phyloP scores from a whole-genome alignment of 2,888 invertebrate species.

The Nudaria mundana region DNA sequence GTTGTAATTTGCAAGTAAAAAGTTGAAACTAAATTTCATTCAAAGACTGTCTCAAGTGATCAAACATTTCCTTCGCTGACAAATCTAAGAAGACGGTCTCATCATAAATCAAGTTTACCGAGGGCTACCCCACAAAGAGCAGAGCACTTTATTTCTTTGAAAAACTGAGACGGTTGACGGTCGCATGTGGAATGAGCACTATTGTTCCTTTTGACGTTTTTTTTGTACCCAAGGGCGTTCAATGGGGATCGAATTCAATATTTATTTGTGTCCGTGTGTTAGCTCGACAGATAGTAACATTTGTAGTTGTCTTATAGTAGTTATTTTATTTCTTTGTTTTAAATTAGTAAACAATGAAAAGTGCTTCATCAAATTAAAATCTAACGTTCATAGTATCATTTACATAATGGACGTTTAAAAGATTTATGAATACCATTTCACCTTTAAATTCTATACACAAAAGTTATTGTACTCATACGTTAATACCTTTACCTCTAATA shows the following conservation, averaged over 20 bases:
- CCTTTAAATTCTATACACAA: too few relatives aligned
- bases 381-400: too few relatives aligned
- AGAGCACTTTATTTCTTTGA: slow-evolving; percentile 55
- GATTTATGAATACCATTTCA: too few relatives aligned
- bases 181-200: slow-evolving; percentile 50
- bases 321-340: too few relatives aligned
- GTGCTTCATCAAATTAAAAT: too few relatives aligned
- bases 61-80: slow-evolving; percentile 31
- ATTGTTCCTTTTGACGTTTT: slow-evolving; percentile 51
- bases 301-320: slow-evolving; percentile 4
- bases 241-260: slow-evolving; percentile 31
- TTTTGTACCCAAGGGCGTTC: slow-evolving; percentile 34
- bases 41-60: too few relatives aligned
- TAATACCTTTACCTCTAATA: too few relatives aligned
- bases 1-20: too few relatives aligned
- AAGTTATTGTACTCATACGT: too few relatives aligned
- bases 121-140: slow-evolving; percentile 41
- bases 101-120: slow-evolving; percentile 62
- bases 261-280: slow-evolving; percentile 18
- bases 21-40: too few relatives aligned
- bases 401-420: too few relatives aligned
- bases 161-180: slow-evolving; percentile 54
- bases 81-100: slow-evolving; percentile 52
- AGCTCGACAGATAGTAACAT: slow-evolving; percentile 11
- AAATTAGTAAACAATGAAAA: too few relatives aligned